Percentiles rank a stretch among this genome's conserved stretches.
Evolutionary conservation across 2,797 vertebrate genomes (phyloP).

Genomic region (Silurus aristotelis): DNA sequence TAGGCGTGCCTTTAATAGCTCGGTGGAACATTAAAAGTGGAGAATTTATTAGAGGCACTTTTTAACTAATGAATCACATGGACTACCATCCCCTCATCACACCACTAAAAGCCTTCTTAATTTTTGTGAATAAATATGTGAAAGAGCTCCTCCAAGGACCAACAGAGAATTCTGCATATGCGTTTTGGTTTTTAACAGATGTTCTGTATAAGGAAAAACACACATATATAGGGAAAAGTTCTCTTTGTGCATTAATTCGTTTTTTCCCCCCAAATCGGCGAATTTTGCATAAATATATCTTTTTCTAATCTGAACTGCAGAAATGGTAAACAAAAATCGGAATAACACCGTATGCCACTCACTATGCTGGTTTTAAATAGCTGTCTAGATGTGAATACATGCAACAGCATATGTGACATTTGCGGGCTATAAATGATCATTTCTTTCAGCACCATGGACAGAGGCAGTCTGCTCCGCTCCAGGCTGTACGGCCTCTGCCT

Average conservation of each 20-base stretch:
- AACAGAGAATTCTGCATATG: not conserved
- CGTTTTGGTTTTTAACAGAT: not conserved
- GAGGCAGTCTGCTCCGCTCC: constrained; percentile 8
- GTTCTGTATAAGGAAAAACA: not conserved
- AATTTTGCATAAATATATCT: not conserved
- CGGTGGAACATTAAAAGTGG: constrained; percentile 71
- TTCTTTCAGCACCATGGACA: constrained; percentile 39
- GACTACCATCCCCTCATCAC: constrained; percentile 41
- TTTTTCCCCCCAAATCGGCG: no score
- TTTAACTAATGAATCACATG: constrained; percentile 72
- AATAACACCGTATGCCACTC: not conserved
- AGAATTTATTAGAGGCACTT: constrained; percentile 62
- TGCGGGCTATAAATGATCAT: not conserved
- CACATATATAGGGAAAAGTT: not conserved
- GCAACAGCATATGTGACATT: not conserved
- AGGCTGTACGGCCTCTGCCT: not conserved
- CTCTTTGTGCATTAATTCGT: not conserved
- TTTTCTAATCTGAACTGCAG: not conserved
- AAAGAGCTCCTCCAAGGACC: constrained; percentile 43
- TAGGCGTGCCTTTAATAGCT: constrained; percentile 69
- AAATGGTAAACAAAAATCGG: not conserved
- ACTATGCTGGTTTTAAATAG: not conserved
- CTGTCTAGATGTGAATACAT: not conserved
- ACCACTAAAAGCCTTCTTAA: constrained; percentile 74
- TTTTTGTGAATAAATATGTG: constrained; percentile 68